Conservation (phyloP, 2,113 vertebrate species). For the Jacana jacana region DNA sequence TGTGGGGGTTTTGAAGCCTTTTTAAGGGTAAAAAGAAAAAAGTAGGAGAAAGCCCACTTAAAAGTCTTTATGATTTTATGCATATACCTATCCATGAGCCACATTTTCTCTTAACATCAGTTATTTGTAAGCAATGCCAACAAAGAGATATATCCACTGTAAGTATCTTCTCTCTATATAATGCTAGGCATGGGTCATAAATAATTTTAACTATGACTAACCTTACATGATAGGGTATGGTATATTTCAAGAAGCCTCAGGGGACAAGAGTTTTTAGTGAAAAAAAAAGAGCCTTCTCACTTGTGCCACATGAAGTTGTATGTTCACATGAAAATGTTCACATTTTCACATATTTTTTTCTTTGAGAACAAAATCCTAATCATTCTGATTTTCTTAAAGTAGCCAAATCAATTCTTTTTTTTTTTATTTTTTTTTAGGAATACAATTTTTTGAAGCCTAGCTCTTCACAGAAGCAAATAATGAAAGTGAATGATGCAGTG, state of each 20-base stretch:
- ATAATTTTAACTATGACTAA: constrained; percentile 12
- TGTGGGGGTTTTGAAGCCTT: neutral
- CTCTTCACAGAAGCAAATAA: neutral
- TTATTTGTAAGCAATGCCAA: neutral
- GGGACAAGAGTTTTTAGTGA: neutral
- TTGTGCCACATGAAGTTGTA: neutral
- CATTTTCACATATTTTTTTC: neutral
- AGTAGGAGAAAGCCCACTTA: neutral
- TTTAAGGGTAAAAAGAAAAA: neutral
- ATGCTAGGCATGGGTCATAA: neutral
- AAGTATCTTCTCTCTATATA: neutral
- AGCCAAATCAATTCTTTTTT: too few species aligned
- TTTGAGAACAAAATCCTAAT: neutral
- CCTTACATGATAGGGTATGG: neutral
- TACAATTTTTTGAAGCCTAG: neutral
- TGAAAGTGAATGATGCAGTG: neutral
- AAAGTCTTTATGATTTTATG: neutral
- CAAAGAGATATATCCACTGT: neutral
- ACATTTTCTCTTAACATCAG: neutral
- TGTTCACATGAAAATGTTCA: neutral
- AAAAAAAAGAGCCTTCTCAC: neutral
- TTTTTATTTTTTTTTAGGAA: too few species aligned
- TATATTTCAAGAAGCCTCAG: neutral
- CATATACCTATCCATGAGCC: neutral
- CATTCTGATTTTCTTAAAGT: neutral